A percentile compares a stretch with the other conserved stretches of the same genome.
Evolutionary conservation across 2,113 vertebrate genomes (phyloP).

Genomic region (Cololabis saira): DNA sequence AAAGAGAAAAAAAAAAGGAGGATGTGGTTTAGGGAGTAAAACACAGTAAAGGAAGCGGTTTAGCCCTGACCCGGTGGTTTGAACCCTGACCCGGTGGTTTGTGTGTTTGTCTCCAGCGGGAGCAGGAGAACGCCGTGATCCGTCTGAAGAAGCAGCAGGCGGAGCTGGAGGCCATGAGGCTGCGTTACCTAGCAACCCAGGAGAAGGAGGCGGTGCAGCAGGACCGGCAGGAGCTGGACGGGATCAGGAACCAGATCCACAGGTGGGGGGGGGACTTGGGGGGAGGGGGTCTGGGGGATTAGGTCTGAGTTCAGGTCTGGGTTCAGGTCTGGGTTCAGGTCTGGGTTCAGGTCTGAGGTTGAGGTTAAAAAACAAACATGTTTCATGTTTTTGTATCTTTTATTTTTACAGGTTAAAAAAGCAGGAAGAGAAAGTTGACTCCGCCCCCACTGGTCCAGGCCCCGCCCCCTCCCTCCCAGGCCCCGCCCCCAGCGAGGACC

Average conservation of each 20-base stretch:
- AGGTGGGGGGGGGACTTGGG: slow-evolving; percentile 77
- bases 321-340: no score
- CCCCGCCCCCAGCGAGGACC: slow-evolving; percentile 79
- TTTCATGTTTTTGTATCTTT: not conserved
- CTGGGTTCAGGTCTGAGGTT: no score
- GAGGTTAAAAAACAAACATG: no score
- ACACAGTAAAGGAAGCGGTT: no score
- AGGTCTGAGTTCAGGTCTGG: no score
- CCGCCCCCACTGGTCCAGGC: no score
- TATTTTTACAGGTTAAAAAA: slow-evolving; percentile 84
- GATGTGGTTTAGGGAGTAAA: no score
- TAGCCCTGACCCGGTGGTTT: no score
- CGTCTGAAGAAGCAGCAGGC: slow-evolving; percentile 93
- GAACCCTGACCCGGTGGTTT: no score
- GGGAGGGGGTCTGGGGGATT: no score
- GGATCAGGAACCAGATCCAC: slow-evolving; percentile 93
- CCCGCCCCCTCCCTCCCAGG: slow-evolving; percentile 46
- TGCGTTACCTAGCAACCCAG: slow-evolving; percentile 91
- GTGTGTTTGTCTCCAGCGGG: slow-evolving; percentile 74
- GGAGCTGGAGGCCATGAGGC: slow-evolving; percentile 92
- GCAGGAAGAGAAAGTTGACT: slow-evolving; percentile 79
- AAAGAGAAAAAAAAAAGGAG: no score
- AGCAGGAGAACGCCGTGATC: slow-evolving; percentile 93
- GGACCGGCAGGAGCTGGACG: slow-evolving; percentile 88
- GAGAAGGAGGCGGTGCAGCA: slow-evolving; percentile 89